Conservation (phyloP, 1,140 invertebrate genomes). For the Sinella curviseta region DNA sequence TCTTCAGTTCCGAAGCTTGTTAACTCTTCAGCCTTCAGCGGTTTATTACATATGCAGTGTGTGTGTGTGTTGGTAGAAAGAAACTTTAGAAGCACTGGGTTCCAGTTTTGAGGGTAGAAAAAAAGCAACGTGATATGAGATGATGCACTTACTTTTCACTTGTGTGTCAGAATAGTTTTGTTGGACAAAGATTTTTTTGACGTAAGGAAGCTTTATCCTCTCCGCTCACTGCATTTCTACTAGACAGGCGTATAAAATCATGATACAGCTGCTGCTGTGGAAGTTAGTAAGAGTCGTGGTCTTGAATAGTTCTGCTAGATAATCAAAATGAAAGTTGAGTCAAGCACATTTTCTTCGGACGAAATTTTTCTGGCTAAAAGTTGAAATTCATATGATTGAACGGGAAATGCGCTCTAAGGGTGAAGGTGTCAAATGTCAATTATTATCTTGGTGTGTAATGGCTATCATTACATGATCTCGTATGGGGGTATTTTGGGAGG, state of each 20-base stretch:
- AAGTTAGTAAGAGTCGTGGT: neutral
- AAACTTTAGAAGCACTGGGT: too few relatives aligned
- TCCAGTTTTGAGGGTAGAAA: too few relatives aligned
- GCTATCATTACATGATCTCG: neutral
- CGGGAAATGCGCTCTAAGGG: neutral
- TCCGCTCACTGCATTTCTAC: neutral
- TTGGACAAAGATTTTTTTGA: neutral
- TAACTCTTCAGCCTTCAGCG: conserved; percentile 1
- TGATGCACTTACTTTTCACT: neutral
- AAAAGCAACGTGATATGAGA: too few relatives aligned
- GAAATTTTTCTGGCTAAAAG: too few relatives aligned
- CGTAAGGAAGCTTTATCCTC: neutral
- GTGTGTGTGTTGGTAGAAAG: too few relatives aligned
- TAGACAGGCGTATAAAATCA: neutral
- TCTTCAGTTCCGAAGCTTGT: neutral
- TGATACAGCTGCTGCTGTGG: too few relatives aligned
- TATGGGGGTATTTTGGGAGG: too few relatives aligned
- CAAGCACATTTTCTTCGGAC: neutral
- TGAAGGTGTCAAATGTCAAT: conserved; percentile 2
- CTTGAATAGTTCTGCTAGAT: neutral
- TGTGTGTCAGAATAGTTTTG: neutral
- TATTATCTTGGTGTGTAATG: neutral
- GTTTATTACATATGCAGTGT: too few relatives aligned
- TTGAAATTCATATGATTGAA: too few relatives aligned
- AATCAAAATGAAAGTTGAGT: neutral